Base-by-base conservation (phyloP, 1,140 invertebrate species). In the Homarus americanus region DNA sequence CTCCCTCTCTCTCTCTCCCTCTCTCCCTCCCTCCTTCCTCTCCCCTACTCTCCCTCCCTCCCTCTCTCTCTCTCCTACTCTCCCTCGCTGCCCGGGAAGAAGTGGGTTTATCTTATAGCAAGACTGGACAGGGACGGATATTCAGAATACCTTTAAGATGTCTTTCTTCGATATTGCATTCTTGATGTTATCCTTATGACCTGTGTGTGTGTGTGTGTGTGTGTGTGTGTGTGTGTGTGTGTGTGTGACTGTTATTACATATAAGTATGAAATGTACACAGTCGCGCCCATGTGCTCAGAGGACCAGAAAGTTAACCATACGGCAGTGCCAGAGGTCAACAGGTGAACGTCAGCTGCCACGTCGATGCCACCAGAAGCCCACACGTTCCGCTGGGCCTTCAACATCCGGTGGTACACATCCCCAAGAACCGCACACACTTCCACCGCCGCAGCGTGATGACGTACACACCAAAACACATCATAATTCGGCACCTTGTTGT, bases 311-410 rank as follows among this genome's bases (percentile, higher is more conserved):
- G n/a, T n/a, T 73, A 38, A 72, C 75, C 83, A 12, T 86, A 86
- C 28, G 83, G 83, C 32, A 69, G 72, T 3, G 83, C 69, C 24
- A 69, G 83, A 2, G 72, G 83, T 3, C 66, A 86, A 28, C 83
- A 86, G 41, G 69, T 86, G 24, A 76, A 76, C 40, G 69, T 86
- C 12, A 86, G 63, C 9, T 86, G 83, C 32, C n/a, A 24, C 34
- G 83, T 86, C 40, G 66, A 86, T 32, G 36, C 83, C 72, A 28
- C 83, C 83, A 12, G 69, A 36, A 4, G 66, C 73, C 10, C 15
- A 40, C 24, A 24, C 83, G n/a, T 86, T 86, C 72, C 83, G 83
- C 69, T 86, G 83, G 83, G 83, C 83, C 69, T 86, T 86, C 83
- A 86, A 86, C 83, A 86, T 72, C 28, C 76, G 41, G 4, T 86